Evolutionary conservation across 2,888 invertebrate species (phyloP), one percentile per base, ranked within the genome.

Genomic region (Hirtodrosophila cameraria): DNA sequence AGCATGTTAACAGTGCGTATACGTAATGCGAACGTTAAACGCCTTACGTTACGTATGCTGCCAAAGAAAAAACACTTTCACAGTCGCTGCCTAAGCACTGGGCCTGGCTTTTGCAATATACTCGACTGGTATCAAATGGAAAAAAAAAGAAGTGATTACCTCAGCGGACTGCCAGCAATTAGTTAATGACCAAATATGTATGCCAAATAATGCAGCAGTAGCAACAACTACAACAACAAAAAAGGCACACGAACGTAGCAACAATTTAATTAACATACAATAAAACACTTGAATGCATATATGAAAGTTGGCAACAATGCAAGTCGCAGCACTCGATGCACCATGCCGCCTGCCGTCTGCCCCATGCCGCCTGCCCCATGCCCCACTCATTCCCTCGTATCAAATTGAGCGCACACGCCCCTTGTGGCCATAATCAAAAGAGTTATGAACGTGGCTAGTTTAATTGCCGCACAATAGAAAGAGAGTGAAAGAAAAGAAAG

Each of bases 101-200:
- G 38, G 63, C 46, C 36, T 38, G 50, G n/a, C n/a, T 77, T 80
- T 71, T 60, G 77, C 62, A 78, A 83, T 35, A n/a, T n/a, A n/a
- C n/a, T n/a, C n/a, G n/a, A n/a, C n/a, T n/a, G 48, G 31, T 0
- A 15, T 60, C 36, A 33, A 43, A 36, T 31, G 12, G 16, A 48
- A 41, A 35, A 15, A 53, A 36, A 20, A 43, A 54, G 31, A 70
- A 57, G 46, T 54, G 59, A 83, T 81, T 86, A 71, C 86, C 81
- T 83, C 84, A 81, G 57, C 62, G 46, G 61, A 12, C 59, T 33
- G 66, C 54, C 58, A 58, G 74, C 73, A 83, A 86, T 80, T 86
- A 80, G 84, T 80, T 83, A 83, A 83, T 80, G 86, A 63, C 81
- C 86, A 83, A 86, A 86, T 86, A 86, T 79, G 69, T 85, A 85